Evolutionary conservation across 2,888 invertebrate species (phyloP).

Genomic region (Hypomecis atomaria): DNA sequence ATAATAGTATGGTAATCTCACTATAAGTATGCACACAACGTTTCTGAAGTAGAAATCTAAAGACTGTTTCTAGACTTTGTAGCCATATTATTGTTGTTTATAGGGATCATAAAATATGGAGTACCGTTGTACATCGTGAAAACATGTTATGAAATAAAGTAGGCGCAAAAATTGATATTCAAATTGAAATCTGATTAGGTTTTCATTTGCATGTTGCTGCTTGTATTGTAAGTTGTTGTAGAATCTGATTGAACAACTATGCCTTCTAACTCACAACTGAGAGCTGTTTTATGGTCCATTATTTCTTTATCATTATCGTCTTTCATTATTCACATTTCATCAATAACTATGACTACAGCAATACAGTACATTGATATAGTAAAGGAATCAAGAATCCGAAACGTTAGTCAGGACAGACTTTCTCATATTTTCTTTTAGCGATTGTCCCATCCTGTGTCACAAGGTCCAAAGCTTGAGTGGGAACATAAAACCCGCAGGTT

Average conservation of each 20-base stretch:
- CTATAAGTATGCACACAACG: slow-evolving; percentile 52
- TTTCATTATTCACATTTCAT: no score
- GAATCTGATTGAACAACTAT: no score
- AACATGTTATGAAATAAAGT: slow-evolving; percentile 11
- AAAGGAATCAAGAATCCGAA: slow-evolving; percentile 14
- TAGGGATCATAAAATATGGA: slow-evolving; percentile 10
- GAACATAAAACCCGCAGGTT: slow-evolving; percentile 37
- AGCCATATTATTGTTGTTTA: slow-evolving; percentile 15
- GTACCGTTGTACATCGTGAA: slow-evolving; percentile 1
- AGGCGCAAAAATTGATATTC: neutral
- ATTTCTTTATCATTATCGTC: no score
- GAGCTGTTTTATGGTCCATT: no score
- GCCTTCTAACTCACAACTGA: no score
- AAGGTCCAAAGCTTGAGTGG: slow-evolving; percentile 22
- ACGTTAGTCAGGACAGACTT: neutral
- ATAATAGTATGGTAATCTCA: slow-evolving; percentile 59
- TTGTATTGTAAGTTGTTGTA: no score
- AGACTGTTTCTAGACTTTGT: slow-evolving; percentile 19
- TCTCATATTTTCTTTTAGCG: neutral
- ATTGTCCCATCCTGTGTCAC: slow-evolving; percentile 5
- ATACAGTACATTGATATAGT: neutral
- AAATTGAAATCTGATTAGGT: no score
- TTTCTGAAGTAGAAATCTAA: slow-evolving; percentile 32
- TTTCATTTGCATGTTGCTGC: no score
- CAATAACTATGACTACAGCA: no score